These are phyloP conservation scores for Drosophila antonietae DNA, from an alignment of 2,888 invertebrate species.

Conservation along the genomic window DNA sequence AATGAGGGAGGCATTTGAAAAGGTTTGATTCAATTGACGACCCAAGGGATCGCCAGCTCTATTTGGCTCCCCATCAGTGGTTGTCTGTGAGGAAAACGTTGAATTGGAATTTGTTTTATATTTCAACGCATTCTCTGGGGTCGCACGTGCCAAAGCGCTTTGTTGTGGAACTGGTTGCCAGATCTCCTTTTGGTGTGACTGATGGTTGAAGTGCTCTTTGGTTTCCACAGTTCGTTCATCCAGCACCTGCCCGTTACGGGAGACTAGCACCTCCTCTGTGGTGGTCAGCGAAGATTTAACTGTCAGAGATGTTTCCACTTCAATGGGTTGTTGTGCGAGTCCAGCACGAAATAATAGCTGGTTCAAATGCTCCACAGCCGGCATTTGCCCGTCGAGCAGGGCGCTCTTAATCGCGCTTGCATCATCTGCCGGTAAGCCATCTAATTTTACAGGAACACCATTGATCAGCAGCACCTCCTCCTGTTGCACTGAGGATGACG, in stretches of 20 bases:
- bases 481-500: slow-evolving; percentile 89
- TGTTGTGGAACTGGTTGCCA: slow-evolving; percentile 86
- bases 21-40: slow-evolving; percentile 70
- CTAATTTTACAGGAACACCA: slow-evolving; percentile 88
- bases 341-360: slow-evolving; percentile 89
- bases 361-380: slow-evolving; percentile 89
- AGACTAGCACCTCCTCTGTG: slow-evolving; percentile 89
- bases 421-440: slow-evolving; percentile 89
- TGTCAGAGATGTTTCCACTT: slow-evolving; percentile 89
- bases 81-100: slow-evolving; percentile 59
- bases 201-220: slow-evolving; percentile 89
- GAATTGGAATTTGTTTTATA: slow-evolving; percentile 66
- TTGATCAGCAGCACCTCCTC: slow-evolving; percentile 90
- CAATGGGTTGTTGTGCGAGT: slow-evolving; percentile 88
- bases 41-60: slow-evolving; percentile 35
- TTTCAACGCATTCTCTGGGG: slow-evolving; percentile 68
- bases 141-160: slow-evolving; percentile 44
- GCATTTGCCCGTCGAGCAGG: slow-evolving; percentile 89
- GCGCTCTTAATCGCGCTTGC: slow-evolving; percentile 89
- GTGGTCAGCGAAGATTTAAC: slow-evolving; percentile 90
- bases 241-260: slow-evolving; percentile 88
- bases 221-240: slow-evolving; percentile 89
- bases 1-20: slow-evolving; percentile 72
- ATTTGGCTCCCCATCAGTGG: slow-evolving; percentile 43
- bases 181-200: slow-evolving; percentile 88